Evolutionary conservation across 1,140 invertebrate species (phyloP).

Genomic region (Lerema accius): DNA sequence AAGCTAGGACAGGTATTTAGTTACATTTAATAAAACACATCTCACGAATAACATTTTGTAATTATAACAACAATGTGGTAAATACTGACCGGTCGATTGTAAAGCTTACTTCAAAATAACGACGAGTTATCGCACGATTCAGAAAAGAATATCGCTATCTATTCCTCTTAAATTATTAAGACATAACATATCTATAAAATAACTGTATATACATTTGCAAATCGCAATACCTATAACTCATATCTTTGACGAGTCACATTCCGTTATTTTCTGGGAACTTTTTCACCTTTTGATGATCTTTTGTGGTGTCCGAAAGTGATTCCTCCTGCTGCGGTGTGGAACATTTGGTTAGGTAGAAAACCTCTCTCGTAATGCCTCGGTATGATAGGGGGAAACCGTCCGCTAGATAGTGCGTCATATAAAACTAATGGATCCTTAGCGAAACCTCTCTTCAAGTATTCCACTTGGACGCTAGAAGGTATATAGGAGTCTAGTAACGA

Average conservation of each 20-base stretch:
- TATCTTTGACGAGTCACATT: not conserved
- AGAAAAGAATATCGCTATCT: not conserved
- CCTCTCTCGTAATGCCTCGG: slow-evolving; percentile 74
- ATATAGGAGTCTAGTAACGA: slow-evolving; percentile 79
- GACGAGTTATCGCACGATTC: not conserved
- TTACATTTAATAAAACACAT: not conserved
- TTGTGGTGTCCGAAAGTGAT: slow-evolving; percentile 73
- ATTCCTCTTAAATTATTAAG: no score
- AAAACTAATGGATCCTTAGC: slow-evolving; percentile 70
- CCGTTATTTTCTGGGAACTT: slow-evolving; percentile 33
- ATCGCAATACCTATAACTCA: slow-evolving; percentile 1
- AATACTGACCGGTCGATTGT: slow-evolving; percentile 42
- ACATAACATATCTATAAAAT: not conserved
- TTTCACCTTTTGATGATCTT: slow-evolving; percentile 64
- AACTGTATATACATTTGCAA: slow-evolving; percentile 6
- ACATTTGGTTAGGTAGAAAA: slow-evolving; percentile 80
- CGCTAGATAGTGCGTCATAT: slow-evolving; percentile 71
- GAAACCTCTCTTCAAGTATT: slow-evolving; percentile 76
- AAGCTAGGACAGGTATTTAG: not conserved
- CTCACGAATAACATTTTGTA: slow-evolving; percentile 24
- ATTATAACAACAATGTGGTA: slow-evolving; percentile 41
- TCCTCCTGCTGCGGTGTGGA: slow-evolving; percentile 67
- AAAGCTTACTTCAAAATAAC: not conserved
- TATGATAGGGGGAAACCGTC: slow-evolving; percentile 48
- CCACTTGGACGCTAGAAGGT: slow-evolving; percentile 74